Evolutionary conservation across 2,113 vertebrate species (phyloP).

Genomic region (Eurypyga helias): DNA sequence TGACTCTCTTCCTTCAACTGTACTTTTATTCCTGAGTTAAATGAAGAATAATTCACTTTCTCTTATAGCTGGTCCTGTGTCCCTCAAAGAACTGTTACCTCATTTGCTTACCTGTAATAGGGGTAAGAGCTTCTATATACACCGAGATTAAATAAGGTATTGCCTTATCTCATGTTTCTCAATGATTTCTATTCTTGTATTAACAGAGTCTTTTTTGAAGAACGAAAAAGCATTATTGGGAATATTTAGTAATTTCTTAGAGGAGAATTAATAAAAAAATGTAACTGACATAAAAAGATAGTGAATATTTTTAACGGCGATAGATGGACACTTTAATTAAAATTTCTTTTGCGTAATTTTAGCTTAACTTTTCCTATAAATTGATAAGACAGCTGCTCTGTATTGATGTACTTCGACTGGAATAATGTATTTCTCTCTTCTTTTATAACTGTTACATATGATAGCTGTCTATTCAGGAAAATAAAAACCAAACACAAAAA

Average conservation of each 20-base stretch:
- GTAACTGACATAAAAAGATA: background rate
- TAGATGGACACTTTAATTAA: background rate
- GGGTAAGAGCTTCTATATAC: background rate
- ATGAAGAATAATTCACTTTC: background rate
- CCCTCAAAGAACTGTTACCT: background rate
- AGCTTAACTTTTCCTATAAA: background rate
- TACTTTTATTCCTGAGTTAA: background rate
- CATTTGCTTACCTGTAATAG: background rate
- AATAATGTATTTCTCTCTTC: background rate
- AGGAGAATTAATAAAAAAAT: background rate
- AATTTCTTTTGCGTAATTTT: background rate
- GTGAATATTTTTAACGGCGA: background rate
- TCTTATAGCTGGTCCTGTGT: accelerated
- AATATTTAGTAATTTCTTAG: background rate
- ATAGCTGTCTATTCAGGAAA: background rate
- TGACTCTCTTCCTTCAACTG: background rate
- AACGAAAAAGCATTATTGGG: background rate
- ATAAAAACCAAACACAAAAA: too few species aligned
- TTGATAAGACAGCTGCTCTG: background rate
- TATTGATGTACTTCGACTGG: background rate
- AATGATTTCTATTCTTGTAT: background rate
- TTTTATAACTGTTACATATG: background rate
- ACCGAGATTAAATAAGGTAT: background rate
- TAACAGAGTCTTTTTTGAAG: background rate
- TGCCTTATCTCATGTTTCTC: background rate